phyloP scores from a whole-genome alignment of 2,113 vertebrate genomes.

The pig (Sus scrofa) region T2T-Sscrofa CM000824.6:152057001-152057500 shows the following conservation, averaged over 20 bases:
- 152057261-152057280: not conserved
- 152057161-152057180: not conserved
- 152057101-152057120: not conserved
- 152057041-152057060: not conserved
- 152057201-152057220: not conserved
- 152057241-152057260: constrained; percentile 26
- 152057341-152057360: constrained; percentile 42
- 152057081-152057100: not conserved
- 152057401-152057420: not conserved
- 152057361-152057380: not conserved
- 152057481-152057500: not conserved
- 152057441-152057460: not conserved
- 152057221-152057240: not conserved
- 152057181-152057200: constrained; percentile 6
- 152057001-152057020: not conserved
- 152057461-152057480: constrained; percentile 27
- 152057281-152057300: constrained; percentile 42
- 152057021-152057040: not conserved
- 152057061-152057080: not conserved
- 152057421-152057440: not conserved
- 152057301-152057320: not conserved
- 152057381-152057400: not conserved
- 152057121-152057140: not conserved
- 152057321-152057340: constrained; percentile 11
- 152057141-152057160: constrained; percentile 14